Evolutionary conservation across 2,113 vertebrate species (phyloP).

Genomic region (Chamaea fasciata): DNA sequence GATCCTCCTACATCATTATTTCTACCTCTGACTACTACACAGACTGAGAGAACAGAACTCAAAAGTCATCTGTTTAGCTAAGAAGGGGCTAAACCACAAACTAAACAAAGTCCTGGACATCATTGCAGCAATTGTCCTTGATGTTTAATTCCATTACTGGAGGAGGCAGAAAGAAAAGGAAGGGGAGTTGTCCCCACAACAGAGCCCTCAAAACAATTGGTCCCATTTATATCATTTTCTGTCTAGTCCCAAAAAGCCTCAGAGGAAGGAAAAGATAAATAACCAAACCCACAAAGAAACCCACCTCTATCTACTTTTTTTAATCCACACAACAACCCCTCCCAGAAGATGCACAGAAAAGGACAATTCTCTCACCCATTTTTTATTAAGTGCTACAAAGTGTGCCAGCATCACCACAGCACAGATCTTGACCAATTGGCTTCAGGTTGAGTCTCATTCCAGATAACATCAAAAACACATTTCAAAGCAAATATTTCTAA

Average conservation of each 20-base stretch:
- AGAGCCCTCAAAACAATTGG: not conserved
- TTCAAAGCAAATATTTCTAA: not conserved
- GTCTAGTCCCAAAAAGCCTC: not conserved
- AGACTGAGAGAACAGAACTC: not conserved
- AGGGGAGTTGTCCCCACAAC: not conserved
- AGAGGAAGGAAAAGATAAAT: not conserved
- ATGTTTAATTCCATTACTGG: not conserved
- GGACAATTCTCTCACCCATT: accelerated
- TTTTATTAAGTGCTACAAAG: not conserved
- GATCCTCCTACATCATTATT: not conserved
- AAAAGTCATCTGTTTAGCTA: not conserved
- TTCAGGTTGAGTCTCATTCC: not conserved
- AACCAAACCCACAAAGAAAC: not conserved
- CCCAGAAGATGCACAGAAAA: not conserved
- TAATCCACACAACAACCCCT: not conserved
- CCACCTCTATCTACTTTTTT: not conserved
- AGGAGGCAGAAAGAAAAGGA: not conserved
- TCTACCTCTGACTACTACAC: not conserved
- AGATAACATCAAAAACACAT: not conserved
- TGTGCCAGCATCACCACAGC: not conserved
- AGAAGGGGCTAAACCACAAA: not conserved
- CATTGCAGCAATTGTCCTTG: not conserved
- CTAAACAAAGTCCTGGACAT: not conserved
- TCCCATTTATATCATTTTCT: not conserved
- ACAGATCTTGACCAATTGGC: not conserved